Evolutionary conservation across 1,140 invertebrate species (phyloP).

Genomic region (Achatina immaculata): DNA sequence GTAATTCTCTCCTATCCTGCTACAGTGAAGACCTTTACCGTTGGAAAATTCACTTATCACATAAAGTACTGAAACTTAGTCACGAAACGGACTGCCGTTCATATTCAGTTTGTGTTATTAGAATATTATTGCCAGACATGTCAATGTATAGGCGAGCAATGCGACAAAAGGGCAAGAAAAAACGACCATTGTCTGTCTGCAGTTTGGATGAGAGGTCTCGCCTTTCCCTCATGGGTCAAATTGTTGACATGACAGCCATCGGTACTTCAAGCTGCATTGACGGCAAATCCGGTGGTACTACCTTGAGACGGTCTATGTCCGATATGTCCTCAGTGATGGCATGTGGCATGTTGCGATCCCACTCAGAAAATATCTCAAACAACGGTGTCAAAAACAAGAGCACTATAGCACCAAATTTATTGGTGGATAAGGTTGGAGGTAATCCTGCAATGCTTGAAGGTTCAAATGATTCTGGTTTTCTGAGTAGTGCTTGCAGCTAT

Average conservation of each 20-base stretch:
- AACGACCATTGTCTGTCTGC: slow-evolving; percentile 24
- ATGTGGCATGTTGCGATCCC: neutral
- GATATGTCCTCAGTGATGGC: neutral
- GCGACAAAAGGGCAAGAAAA: slow-evolving; percentile 29
- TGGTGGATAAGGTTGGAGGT: neutral
- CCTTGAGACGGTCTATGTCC: slow-evolving; percentile 14
- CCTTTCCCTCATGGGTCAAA: slow-evolving; percentile 24
- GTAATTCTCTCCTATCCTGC: too few species aligned
- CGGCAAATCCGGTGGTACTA: neutral
- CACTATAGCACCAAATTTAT: neutral
- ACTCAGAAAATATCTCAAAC: neutral
- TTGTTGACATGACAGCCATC: slow-evolving; percentile 23
- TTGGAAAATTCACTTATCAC: too few species aligned
- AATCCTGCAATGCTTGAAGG: neutral
- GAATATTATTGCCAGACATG: slow-evolving; percentile 8
- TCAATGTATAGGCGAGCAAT: slow-evolving; percentile 26
- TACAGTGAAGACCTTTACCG: too few species aligned
- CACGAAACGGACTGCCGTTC: neutral
- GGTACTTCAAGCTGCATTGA: neutral
- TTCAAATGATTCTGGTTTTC: slow-evolving; percentile 18
- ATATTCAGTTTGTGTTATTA: neutral
- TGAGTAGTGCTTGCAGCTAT: neutral
- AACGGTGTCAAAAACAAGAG: neutral
- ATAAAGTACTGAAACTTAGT: too few species aligned
- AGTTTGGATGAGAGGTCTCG: slow-evolving; percentile 27